Percentiles rank a stretch among this genome's conserved stretches.
Evolutionary conservation across 2,797 vertebrate species (phyloP).

Genomic region (Ambastaia sidthimunki): DNA sequence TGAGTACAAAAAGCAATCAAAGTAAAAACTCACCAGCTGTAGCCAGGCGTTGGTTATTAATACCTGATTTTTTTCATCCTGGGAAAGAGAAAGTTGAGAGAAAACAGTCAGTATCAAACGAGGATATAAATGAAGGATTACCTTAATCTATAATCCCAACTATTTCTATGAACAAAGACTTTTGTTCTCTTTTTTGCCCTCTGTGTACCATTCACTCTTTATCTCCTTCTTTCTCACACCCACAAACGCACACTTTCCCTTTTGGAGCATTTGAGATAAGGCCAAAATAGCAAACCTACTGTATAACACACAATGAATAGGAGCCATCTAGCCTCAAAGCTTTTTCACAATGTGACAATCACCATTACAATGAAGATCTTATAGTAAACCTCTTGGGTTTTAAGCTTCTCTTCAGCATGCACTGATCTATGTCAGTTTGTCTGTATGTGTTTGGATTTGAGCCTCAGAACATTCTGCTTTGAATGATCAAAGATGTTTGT

Average conservation of each 20-base stretch:
- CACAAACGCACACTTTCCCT: background rate
- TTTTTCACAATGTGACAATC: slow-evolving; percentile 25
- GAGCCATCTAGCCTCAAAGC: slow-evolving; percentile 26
- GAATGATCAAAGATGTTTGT: slow-evolving; percentile 30
- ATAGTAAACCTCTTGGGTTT: slow-evolving; percentile 17
- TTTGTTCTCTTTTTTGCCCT: slow-evolving; percentile 11
- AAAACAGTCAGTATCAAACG: slow-evolving; percentile 15
- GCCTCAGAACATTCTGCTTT: slow-evolving; percentile 4
- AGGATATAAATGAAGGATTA: slow-evolving; percentile 36
- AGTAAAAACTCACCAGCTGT: slow-evolving; percentile 84
- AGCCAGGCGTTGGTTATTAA: slow-evolving; percentile 91
- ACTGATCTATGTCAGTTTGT: background rate
- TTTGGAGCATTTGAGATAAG: slow-evolving; percentile 41
- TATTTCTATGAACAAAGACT: slow-evolving; percentile 14
- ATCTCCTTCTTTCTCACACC: slow-evolving; percentile 12
- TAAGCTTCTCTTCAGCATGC: slow-evolving; percentile 8
- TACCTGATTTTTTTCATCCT: slow-evolving; percentile 94
- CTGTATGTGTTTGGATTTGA: slow-evolving; percentile 27
- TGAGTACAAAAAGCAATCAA: slow-evolving; percentile 45
- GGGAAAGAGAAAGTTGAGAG: slow-evolving; percentile 50
- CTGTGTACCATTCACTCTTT: background rate
- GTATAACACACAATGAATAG: slow-evolving; percentile 27
- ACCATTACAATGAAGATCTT: slow-evolving; percentile 37
- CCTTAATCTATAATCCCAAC: slow-evolving; percentile 22
- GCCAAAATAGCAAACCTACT: background rate